These are phyloP conservation scores for Acheta domesticus DNA, from an alignment of 2,888 invertebrate species.

Conservation along the genomic window DNA sequence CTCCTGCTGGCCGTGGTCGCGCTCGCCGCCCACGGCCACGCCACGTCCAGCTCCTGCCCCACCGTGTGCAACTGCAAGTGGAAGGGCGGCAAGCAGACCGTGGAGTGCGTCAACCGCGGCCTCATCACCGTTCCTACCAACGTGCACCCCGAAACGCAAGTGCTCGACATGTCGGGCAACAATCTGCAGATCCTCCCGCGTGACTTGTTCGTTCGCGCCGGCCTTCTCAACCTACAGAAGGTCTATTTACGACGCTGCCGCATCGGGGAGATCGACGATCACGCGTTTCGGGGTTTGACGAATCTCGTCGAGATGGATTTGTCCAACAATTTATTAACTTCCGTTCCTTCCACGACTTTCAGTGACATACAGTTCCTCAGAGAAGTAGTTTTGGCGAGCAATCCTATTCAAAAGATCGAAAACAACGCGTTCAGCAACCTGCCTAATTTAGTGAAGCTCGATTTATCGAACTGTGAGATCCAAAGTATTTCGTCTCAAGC, in stretches of 20 bases:
- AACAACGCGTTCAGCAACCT: slow-evolving; percentile 70
- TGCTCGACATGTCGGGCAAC: slow-evolving; percentile 84
- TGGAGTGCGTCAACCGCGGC: slow-evolving; percentile 80
- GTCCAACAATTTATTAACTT: slow-evolving; percentile 75
- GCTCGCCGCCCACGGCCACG: slow-evolving; percentile 21
- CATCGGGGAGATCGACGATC: slow-evolving; percentile 79
- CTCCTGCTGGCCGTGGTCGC: slow-evolving; percentile 19
- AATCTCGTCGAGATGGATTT: slow-evolving; percentile 88
- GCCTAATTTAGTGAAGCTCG: slow-evolving; percentile 74
- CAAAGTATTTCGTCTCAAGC: slow-evolving; percentile 71
- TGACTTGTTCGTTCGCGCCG: slow-evolving; percentile 76
- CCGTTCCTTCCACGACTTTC: slow-evolving; percentile 76
- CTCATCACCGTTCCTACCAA: slow-evolving; percentile 81
- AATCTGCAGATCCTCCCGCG: slow-evolving; percentile 78
- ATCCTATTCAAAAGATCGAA: slow-evolving; percentile 77
- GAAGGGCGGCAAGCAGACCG: slow-evolving; percentile 91
- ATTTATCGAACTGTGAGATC: slow-evolving; percentile 78
- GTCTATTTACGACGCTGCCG: slow-evolving; percentile 79
- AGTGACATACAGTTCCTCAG: slow-evolving; percentile 75
- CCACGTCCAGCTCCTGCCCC: slow-evolving; percentile 57
- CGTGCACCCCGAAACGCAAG: slow-evolving; percentile 85
- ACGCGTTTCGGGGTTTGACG: slow-evolving; percentile 80
- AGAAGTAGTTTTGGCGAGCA: slow-evolving; percentile 74
- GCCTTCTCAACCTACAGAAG: slow-evolving; percentile 80
- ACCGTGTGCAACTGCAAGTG: slow-evolving; percentile 85